Base-by-base conservation (phyloP, 2,888 invertebrate species). In the Allacma fusca region DNA sequence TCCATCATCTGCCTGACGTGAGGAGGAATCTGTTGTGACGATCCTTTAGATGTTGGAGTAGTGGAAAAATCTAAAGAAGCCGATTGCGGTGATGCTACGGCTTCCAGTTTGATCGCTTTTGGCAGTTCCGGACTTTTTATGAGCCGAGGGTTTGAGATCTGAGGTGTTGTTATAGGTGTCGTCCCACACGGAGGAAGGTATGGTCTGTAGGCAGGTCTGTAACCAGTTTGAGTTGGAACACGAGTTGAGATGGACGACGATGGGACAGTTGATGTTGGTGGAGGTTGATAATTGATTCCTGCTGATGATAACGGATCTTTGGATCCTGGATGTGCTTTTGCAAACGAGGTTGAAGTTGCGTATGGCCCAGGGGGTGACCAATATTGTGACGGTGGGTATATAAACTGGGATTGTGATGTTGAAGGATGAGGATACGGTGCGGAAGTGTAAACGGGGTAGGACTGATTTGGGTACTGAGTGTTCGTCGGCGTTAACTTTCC, bases 1-100 rank as follows among this genome's bases (percentile, higher is more conserved):
- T 59, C 76, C 76, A 76, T 76, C 76, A 76, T 76, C 23, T 70
- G 76, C 34, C 57, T 0, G 1, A 76, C 76, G 40, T 76, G 76
- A 26, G 59, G 62, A 43, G 76, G 76, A 19, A 76, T 76, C 12
- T 75, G 67, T 0, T 65, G 13, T 21, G 24, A 2, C 12, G 62
- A n/a, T 4, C 26, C 62, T 62, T 16, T 12, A 1, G 16, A 4
- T 23, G 12, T 26, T 62, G 4, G 4, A 57, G 57, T 9, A 34
- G 34, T 24, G 19, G 26, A 26, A 9, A 9, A 62, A 24, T 62
- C 26, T 12, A 62, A 2, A 12, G 62, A 62, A 12, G 62, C 23
- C 16, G 13, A 7, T n/a, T 62, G 62, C 23, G 9, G 62, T 4
- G 62, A 2, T 2, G 57, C n/a, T 9, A 34, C 9, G 34, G 50